Conservation (phyloP, 2,888 invertebrate genomes). For the Vannuccia rotundouncinata region DNA sequence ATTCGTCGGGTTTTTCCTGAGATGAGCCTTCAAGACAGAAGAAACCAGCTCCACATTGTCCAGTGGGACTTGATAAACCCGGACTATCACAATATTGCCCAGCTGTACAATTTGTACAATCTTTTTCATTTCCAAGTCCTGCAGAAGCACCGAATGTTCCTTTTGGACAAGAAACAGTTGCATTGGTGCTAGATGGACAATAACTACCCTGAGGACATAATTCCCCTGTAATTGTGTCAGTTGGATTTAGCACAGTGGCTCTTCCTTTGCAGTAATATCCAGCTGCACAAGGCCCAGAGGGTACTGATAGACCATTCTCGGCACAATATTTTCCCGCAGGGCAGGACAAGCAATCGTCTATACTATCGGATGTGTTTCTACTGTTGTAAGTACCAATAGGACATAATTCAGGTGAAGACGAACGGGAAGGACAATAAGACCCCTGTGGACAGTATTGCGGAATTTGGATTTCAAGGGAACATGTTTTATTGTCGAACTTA, state of each 20-base stretch:
- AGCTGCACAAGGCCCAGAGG: slow-evolving; percentile 43
- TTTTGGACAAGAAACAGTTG: neutral
- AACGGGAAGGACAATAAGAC: neutral
- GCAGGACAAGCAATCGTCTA: neutral
- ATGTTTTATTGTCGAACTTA: slow-evolving; percentile 42
- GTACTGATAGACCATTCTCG: slow-evolving; percentile 45
- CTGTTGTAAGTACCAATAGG: neutral
- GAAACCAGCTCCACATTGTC: slow-evolving; percentile 41
- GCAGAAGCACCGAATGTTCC: slow-evolving; percentile 49
- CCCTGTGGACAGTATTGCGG: neutral
- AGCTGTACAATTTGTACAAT: slow-evolving; percentile 47
- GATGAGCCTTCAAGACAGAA: slow-evolving; percentile 40
- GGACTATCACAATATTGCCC: slow-evolving; percentile 46
- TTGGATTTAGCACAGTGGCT: slow-evolving; percentile 45
- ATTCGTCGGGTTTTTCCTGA: neutral
- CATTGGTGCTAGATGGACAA: slow-evolving; percentile 47
- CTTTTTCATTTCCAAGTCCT: slow-evolving; percentile 43
- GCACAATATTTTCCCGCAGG: slow-evolving; percentile 42
- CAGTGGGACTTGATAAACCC: slow-evolving; percentile 44
- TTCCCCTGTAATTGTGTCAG: slow-evolving; percentile 50
- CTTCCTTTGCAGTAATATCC: slow-evolving; percentile 49
- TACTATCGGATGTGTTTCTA: neutral
- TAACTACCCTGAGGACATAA: slow-evolving; percentile 51
- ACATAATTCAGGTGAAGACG: slow-evolving; percentile 40
- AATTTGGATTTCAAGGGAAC: neutral